phyloP scores from a whole-genome alignment of 2,797 vertebrate genomes.

The Synanceia verrucosa region DNA sequence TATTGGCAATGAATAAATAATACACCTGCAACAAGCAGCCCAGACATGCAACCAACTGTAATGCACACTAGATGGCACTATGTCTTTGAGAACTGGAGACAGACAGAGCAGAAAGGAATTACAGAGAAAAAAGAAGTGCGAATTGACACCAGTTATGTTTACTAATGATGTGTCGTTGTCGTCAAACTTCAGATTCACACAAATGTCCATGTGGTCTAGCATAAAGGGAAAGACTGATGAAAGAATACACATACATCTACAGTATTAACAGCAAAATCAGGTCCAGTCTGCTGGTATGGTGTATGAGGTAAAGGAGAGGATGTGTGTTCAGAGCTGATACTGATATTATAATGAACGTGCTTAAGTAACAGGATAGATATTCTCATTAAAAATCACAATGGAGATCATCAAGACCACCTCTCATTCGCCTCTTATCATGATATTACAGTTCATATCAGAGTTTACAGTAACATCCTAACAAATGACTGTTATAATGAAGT shows the following conservation, averaged over 20 bases:
- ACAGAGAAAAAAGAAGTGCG: neutral
- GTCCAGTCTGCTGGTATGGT: neutral
- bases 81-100: conserved; percentile 30
- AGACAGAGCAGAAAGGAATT: neutral
- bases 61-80: conserved; percentile 74
- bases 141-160: conserved; percentile 14
- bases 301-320: conserved; percentile 3
- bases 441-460: conserved; percentile 45
- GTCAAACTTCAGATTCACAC: neutral
- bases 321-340: neutral
- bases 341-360: conserved; percentile 40
- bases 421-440: conserved; percentile 8
- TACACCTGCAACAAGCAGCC: conserved; percentile 13
- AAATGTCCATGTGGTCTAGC: neutral
- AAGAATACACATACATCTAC: neutral
- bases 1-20: conserved; percentile 60
- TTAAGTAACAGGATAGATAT: conserved; percentile 49
- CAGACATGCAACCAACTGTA: conserved; percentile 31
- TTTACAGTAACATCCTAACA: conserved; percentile 35
- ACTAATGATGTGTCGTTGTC: conserved; percentile 11
- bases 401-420: conserved; percentile 25
- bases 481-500: conserved; percentile 37
- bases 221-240: neutral
- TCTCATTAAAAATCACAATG: conserved; percentile 61
- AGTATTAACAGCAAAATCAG: neutral